These are phyloP conservation scores for Marisa cornuarietis DNA, from an alignment of 1,140 invertebrate genomes.

Conservation along the genomic window DNA sequence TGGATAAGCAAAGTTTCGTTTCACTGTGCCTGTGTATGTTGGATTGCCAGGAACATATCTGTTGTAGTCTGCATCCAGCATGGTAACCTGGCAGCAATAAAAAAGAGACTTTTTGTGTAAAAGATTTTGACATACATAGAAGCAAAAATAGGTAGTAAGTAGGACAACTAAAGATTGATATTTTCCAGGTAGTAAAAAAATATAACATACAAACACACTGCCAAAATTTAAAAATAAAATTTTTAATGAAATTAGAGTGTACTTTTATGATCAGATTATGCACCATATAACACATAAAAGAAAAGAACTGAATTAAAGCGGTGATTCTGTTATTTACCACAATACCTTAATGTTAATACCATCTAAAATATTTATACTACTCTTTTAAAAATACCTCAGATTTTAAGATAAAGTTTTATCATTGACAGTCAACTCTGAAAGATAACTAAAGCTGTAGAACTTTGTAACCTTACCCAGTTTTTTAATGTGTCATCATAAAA, in stretches of 20 bases:
- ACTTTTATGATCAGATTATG: too few relatives aligned
- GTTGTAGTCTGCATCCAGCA: slow-evolving; percentile 22
- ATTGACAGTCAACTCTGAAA: too few relatives aligned
- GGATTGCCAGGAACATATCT: background rate
- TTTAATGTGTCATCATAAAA: slow-evolving; percentile 5
- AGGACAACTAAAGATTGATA: background rate
- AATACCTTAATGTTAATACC: too few relatives aligned
- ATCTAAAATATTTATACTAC: too few relatives aligned
- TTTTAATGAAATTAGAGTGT: background rate
- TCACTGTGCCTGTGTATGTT: background rate
- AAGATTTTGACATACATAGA: background rate
- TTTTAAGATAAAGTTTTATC: too few relatives aligned
- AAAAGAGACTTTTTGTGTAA: background rate
- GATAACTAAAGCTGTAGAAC: too few relatives aligned
- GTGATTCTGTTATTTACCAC: too few relatives aligned
- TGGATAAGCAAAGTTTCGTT: slow-evolving; percentile 12
- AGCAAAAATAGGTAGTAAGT: background rate
- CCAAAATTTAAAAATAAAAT: background rate
- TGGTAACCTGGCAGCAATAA: background rate
- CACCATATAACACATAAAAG: background rate
- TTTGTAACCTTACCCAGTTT: slow-evolving; percentile 9
- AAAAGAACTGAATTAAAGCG: background rate
- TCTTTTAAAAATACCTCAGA: too few relatives aligned
- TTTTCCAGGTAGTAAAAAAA: background rate
- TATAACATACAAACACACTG: background rate